Evolutionary conservation across 2,888 invertebrate species (phyloP).

Genomic region (Cerastis leucographa): DNA sequence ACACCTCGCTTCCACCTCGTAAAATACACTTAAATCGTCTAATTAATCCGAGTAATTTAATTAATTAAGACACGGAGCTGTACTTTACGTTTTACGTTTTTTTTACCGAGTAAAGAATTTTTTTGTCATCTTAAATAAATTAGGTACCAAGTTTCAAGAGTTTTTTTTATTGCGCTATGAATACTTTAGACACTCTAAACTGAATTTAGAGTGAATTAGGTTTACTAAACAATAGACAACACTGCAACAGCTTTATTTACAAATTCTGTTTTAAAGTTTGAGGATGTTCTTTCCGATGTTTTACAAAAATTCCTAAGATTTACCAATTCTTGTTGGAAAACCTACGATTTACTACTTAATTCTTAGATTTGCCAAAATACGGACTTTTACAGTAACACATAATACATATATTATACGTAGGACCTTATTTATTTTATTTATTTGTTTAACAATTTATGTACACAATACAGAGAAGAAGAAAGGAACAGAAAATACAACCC

Average conservation of each 20-base stretch:
- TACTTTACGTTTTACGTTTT: conserved; percentile 66
- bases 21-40: conserved; percentile 75
- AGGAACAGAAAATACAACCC: too few species aligned
- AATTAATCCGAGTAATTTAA: conserved; percentile 78
- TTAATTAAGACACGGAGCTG: conserved; percentile 73
- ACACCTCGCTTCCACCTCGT: conserved; percentile 68
- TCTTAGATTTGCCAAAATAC: not conserved
- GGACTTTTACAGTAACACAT: not conserved
- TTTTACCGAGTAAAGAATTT: conserved; percentile 63
- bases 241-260: conserved; percentile 19
- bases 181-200: conserved; percentile 21
- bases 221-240: conserved; percentile 32
- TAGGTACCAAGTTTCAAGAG: conserved; percentile 66
- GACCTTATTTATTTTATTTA: too few species aligned
- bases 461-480: too few species aligned
- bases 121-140: conserved; percentile 73
- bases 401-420: not conserved
- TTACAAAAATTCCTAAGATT: not conserved
- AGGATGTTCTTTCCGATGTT: not conserved
- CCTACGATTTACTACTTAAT: not conserved
- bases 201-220: conserved; percentile 18
- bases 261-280: conserved; percentile 15
- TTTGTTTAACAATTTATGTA: too few species aligned
- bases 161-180: conserved; percentile 62
- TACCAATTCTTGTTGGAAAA: not conserved